Evolutionary conservation across 2,888 invertebrate genomes (phyloP).

Genomic region (Lordiphosa fenestrarum): DNA sequence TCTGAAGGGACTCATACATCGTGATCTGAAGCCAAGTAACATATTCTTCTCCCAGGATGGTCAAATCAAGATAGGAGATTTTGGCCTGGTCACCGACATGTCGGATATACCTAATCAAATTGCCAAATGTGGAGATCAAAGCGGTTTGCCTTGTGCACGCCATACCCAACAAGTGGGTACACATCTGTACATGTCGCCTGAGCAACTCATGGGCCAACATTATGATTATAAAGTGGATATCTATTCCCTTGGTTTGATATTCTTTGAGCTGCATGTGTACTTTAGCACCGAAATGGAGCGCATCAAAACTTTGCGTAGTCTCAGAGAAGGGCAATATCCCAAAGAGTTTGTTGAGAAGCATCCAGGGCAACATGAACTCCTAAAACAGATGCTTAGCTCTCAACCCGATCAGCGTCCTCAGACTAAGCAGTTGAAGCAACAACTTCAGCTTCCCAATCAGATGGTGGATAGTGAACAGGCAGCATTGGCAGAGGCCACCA

Average conservation of each 20-base stretch:
- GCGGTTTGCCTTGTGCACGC: constrained; percentile 76
- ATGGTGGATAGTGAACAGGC: constrained; percentile 52
- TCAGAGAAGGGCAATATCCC: constrained; percentile 87
- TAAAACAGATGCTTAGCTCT: constrained; percentile 89
- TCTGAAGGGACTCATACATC: constrained; percentile 93
- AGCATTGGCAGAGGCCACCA: constrained; percentile 58
- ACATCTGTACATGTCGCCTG: constrained; percentile 98
- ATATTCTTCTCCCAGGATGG: constrained; percentile 96
- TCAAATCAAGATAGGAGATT: constrained; percentile 97
- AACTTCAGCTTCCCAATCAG: constrained; percentile 63
- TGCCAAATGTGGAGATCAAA: constrained; percentile 68
- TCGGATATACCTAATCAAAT: constrained; percentile 82
- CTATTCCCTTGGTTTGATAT: constrained; percentile 95
- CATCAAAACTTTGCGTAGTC: constrained; percentile 84
- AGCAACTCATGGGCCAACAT: constrained; percentile 88
- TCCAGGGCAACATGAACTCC: constrained; percentile 86
- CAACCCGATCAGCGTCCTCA: constrained; percentile 88
- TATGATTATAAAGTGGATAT: constrained; percentile 97
- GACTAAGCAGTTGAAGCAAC: constrained; percentile 84
- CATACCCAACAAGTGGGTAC: constrained; percentile 90
- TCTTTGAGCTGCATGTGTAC: constrained; percentile 94
- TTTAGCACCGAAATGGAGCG: constrained; percentile 96
- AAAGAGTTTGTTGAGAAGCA: constrained; percentile 84
- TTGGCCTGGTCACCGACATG: constrained; percentile 97
- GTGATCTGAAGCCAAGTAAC: constrained; percentile 97